Percentiles rank a stretch among this genome's conserved stretches.
These are phyloP conservation scores for Bergia puertoricense DNA, from an alignment of 92 coral and sea anemone species.

Conservation along the genomic window DNA sequence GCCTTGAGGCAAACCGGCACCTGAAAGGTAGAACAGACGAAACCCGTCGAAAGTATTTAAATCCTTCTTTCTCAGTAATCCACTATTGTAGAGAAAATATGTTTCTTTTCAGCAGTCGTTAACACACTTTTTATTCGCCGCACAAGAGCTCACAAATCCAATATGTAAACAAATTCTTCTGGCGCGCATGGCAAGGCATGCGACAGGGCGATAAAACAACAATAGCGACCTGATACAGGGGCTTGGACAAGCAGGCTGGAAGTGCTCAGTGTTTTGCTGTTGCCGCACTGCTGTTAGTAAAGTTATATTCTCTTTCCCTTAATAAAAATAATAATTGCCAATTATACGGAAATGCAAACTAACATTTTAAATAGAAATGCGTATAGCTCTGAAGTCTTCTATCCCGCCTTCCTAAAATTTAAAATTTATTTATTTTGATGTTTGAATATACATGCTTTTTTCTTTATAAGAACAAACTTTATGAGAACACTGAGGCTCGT, in stretches of 20 bases:
- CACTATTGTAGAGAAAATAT: constrained; percentile 9
- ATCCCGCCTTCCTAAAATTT: background rate
- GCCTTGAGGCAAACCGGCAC: background rate
- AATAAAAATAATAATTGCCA: background rate
- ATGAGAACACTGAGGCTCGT: too few species aligned
- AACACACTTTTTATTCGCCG: constrained; percentile 6
- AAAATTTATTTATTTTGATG: background rate
- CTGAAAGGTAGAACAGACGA: background rate
- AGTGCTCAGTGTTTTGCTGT: constrained; percentile 1
- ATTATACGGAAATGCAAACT: background rate
- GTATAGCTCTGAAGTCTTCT: background rate
- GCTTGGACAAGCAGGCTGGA: background rate
- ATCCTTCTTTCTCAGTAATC: constrained; percentile 7
- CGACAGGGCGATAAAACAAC: constrained; percentile 15
- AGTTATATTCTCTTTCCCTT: background rate
- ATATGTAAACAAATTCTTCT: constrained; percentile 7
- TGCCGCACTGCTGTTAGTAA: background rate
- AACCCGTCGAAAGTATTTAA: background rate
- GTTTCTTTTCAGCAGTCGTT: constrained; percentile 5
- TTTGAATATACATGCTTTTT: too few species aligned
- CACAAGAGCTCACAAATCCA: constrained; percentile 4
- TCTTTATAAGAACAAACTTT: too few species aligned
- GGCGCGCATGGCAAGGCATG: constrained; percentile 20
- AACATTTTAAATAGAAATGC: too few species aligned
- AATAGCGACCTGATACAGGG: background rate